Base-by-base conservation (phyloP, 2,113 vertebrate species). In the Channa maculata region DNA sequence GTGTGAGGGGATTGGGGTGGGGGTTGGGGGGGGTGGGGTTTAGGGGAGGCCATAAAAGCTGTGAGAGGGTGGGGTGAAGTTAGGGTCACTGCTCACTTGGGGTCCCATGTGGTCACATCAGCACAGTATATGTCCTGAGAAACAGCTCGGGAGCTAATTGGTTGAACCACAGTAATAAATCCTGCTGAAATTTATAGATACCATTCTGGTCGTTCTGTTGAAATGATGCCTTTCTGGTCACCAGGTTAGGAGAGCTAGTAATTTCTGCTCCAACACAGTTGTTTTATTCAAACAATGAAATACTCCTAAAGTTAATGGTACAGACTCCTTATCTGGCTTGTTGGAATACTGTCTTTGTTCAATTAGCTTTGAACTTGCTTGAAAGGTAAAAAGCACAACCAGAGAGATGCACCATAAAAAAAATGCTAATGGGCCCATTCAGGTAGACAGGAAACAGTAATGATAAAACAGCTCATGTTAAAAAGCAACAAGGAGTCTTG, bases 141-240 rank as follows among this genome's bases (percentile, higher is more conserved):
- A 95, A 94, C 94, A 87, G 94, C 93, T 91, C 5, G 10, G 76
- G 91, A 95, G 94, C 95, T 94, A 94, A 95, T 93, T 92, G 92
- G 89, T 87, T 85, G 92, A 94, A 93, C 90, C 65, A 15, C 81
- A 89, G 91, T 91, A 85, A 93, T 96, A 96, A 93, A 96, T 92
- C 80, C 65, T 88, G 84, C 74, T 91, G 14, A 87, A 90, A 94
- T 91, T 79, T 91, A 55, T 90, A 83, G 90, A 90, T 83, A 72
- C 78, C 80, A 84, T 87, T 81, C 61, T 36, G 68, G 67, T 75
- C 79, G 75, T 89, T 85, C 67, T 48, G 75, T 60, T 86, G 50
- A 82, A 84, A 84, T 58, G 75, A 77, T 80, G 69, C 76, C 83
- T 51, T 75, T 50, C 44, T 82, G 86, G 82, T 88, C 83, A 81